Percentiles rank a stretch among this genome's conserved stretches.
Evolutionary conservation across 1,140 invertebrate species (phyloP).

Genomic region (Neodiprion virginianus): DNA sequence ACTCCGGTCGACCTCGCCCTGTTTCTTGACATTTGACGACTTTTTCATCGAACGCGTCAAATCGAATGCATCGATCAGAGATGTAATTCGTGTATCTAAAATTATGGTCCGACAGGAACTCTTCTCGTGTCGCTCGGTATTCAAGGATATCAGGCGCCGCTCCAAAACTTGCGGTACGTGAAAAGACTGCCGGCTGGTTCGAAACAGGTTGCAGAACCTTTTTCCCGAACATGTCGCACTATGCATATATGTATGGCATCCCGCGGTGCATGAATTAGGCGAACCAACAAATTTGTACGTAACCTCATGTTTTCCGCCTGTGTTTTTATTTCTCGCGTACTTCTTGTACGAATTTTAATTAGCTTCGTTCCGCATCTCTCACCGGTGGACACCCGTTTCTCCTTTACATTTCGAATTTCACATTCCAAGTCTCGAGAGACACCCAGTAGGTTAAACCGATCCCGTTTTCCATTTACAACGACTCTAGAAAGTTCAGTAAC

Average conservation of each 20-base stretch:
- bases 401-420: no score
- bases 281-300: no score
- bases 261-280: background rate
- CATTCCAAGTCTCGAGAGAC: background rate
- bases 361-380: background rate
- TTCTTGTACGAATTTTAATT: background rate
- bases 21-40: background rate
- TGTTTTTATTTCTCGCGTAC: background rate
- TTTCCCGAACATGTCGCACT: background rate
- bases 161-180: background rate
- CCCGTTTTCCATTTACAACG: constrained; percentile 2
- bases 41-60: background rate
- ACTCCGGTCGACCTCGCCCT: background rate
- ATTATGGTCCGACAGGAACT: background rate
- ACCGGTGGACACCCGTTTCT: background rate
- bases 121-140: background rate
- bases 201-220: background rate
- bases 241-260: background rate
- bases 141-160: background rate
- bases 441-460: constrained; percentile 1
- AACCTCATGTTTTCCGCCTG: no score
- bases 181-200: background rate
- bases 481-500: constrained; percentile 1
- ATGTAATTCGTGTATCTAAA: background rate
- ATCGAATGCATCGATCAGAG: background rate